Conservation (phyloP, 2,888 invertebrate genomes). For the Matsumyia berberina region DNA sequence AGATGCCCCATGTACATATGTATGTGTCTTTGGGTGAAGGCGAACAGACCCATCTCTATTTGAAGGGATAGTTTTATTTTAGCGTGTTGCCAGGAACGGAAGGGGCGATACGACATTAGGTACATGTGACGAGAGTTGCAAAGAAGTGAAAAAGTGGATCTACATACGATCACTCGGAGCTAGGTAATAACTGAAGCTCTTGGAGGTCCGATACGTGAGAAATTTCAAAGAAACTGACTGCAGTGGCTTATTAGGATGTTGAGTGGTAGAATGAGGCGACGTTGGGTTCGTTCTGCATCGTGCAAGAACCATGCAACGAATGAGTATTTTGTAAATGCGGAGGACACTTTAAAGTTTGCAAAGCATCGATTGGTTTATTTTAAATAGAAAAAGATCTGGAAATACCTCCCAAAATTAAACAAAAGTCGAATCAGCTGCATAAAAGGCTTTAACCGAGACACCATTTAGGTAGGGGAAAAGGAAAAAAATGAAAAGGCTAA, state of each 20-base stretch:
- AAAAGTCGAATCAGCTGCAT: no score
- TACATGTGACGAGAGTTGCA: conserved; percentile 58
- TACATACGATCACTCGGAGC: neutral
- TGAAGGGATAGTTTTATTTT: conserved; percentile 64
- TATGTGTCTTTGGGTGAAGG: conserved; percentile 20
- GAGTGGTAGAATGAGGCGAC: neutral
- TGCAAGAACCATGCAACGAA: no score
- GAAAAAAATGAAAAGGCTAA: no score
- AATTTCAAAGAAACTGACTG: neutral
- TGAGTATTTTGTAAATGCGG: no score
- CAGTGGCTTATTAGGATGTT: neutral
- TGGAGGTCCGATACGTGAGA: conserved; percentile 27
- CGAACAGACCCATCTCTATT: conserved; percentile 25
- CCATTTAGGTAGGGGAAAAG: no score
- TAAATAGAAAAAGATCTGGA: no score
- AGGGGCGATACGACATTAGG: conserved; percentile 59
- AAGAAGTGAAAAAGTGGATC: conserved; percentile 6
- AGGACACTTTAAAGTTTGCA: no score
- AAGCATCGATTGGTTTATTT: no score
- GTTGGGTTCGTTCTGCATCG: no score
- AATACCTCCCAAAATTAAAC: no score
- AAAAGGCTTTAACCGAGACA: no score
- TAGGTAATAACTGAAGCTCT: conserved; percentile 32
- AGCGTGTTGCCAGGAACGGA: conserved; percentile 28
- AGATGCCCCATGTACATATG: conserved; percentile 59